Conservation (phyloP, 2,797 vertebrate genomes). For the Macroramphosus scolopax region DNA sequence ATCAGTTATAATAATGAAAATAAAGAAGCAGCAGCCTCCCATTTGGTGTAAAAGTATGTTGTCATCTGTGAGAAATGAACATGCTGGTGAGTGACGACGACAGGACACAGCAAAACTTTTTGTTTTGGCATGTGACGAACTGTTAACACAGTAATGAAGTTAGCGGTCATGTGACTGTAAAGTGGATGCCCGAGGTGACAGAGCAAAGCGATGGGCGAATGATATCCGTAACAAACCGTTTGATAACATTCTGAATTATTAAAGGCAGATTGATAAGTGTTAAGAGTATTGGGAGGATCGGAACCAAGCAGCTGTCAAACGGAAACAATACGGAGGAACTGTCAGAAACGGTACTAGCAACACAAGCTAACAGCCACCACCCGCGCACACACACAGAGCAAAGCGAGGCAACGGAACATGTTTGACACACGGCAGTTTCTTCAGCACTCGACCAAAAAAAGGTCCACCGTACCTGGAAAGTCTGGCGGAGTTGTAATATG, state of each 20-base stretch:
- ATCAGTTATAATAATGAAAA: too few relatives aligned
- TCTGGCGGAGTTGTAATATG: constrained; percentile 83
- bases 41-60: constrained; percentile 40
- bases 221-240: too few relatives aligned
- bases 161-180: constrained; percentile 37
- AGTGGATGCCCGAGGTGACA: constrained; percentile 3
- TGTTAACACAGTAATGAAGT: neutral
- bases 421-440: neutral
- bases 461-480: constrained; percentile 80
- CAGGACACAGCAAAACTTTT: constrained; percentile 1
- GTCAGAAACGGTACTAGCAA: constrained; percentile 36
- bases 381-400: constrained; percentile 3
- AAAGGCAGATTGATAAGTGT: too few relatives aligned
- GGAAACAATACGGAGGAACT: constrained; percentile 13
- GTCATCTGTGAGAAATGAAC: constrained; percentile 42
- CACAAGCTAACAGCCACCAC: constrained; percentile 48
- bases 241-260: too few relatives aligned
- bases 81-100: constrained; percentile 23
- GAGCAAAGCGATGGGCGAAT: neutral
- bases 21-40: constrained; percentile 1
- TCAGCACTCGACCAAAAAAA: neutral
- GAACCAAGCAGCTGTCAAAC: constrained; percentile 24
- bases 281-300: too few relatives aligned
- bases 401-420: neutral
- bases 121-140: constrained; percentile 25